A percentile compares a stretch with the other conserved stretches of the same genome.
These are phyloP conservation scores for Nomada ruficornis DNA, from an alignment of 2,888 invertebrate genomes.

Conservation along the genomic window DNA sequence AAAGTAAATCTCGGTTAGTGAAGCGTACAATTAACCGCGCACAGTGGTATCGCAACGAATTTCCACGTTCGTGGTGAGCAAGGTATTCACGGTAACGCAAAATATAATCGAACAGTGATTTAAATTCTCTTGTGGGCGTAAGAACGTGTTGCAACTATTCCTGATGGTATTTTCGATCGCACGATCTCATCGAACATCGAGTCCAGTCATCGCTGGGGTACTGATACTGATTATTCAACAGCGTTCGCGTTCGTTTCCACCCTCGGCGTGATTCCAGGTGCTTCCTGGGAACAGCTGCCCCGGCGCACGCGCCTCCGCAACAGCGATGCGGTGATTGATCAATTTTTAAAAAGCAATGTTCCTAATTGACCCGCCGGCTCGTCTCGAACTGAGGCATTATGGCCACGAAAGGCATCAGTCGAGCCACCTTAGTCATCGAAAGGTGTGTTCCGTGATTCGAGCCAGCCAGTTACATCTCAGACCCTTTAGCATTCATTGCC, in stretches of 20 bases:
- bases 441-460: constrained; percentile 75
- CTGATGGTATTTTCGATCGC: constrained; percentile 1
- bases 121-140: background rate
- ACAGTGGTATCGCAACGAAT: background rate
- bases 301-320: constrained; percentile 72
- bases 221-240: constrained; percentile 63
- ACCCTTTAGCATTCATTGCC: constrained; percentile 18
- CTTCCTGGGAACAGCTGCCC: constrained; percentile 74
- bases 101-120: background rate
- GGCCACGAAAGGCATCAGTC: constrained; percentile 63
- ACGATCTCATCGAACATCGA: background rate
- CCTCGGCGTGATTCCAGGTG: constrained; percentile 79
- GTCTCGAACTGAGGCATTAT: constrained; percentile 46
- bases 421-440: constrained; percentile 80
- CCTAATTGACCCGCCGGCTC: constrained; percentile 78
- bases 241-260: constrained; percentile 57
- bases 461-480: constrained; percentile 36
- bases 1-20: constrained; percentile 24
- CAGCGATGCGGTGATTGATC: constrained; percentile 78
- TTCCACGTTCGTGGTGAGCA: background rate
- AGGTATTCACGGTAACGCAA: background rate
- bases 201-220: constrained; percentile 20
- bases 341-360: constrained; percentile 82
- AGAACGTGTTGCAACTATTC: background rate
- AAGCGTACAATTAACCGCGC: constrained; percentile 15